These are phyloP conservation scores for Hemibates koningsi DNA, from an alignment of 2,113 vertebrate genomes.

Conservation along the genomic window DNA sequence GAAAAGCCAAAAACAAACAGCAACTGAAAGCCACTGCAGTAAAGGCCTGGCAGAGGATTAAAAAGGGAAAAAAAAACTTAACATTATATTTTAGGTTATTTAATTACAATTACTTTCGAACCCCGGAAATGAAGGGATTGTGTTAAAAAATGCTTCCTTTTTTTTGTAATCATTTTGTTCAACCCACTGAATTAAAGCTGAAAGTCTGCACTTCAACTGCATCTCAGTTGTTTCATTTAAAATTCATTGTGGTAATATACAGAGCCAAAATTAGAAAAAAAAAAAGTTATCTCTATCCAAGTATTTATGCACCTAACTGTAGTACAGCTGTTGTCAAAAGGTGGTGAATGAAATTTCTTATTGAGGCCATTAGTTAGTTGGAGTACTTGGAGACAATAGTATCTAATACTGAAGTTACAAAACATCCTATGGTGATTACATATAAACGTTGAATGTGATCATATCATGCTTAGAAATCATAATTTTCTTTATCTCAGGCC, in stretches of 20 bases:
- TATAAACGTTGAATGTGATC: neutral
- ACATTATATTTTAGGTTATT: neutral
- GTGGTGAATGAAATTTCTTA: neutral
- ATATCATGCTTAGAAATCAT: neutral
- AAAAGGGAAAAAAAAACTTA: fast-evolving
- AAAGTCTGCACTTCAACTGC: neutral
- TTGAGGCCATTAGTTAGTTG: neutral
- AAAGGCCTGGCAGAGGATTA: neutral
- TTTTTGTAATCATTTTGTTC: fast-evolving
- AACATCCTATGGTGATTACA: neutral
- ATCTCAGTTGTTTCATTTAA: neutral
- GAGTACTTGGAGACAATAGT: neutral
- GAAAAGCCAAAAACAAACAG: neutral
- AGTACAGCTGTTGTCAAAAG: neutral
- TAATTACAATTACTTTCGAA: fast-evolving
- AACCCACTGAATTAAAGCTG: neutral
- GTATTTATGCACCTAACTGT: neutral
- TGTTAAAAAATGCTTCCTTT: neutral
- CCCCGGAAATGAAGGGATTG: neutral
- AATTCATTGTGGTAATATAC: neutral
- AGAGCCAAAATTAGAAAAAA: neutral
- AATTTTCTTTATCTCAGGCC: neutral
- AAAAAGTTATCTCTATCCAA: neutral
- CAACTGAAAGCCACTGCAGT: neutral
- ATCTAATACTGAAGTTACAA: neutral